phyloP scores from a whole-genome alignment of 2,113 vertebrate genomes.

The Cavia aperea region DNA sequence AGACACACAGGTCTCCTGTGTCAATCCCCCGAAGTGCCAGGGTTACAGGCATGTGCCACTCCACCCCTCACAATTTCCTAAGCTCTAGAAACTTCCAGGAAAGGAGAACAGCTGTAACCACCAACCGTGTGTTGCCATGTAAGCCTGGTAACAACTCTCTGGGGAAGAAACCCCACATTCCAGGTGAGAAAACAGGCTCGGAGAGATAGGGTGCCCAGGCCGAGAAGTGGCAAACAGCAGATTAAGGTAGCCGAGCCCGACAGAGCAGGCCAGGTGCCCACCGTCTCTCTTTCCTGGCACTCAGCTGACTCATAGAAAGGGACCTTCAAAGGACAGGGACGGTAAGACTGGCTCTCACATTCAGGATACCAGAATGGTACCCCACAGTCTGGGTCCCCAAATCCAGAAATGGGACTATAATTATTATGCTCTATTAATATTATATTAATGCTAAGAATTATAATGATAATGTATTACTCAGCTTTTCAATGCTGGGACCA shows the following conservation, averaged over 20 bases:
- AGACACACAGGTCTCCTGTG: neutral
- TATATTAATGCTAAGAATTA: neutral
- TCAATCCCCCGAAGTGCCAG: neutral
- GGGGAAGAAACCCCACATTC: neutral
- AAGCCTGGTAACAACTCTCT: too few species aligned
- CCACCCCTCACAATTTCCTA: neutral
- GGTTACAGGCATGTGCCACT: neutral
- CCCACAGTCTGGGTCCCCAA: neutral
- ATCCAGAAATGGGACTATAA: neutral
- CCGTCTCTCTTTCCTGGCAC: neutral
- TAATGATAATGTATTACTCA: neutral
- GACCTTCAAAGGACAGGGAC: neutral
- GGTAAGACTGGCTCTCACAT: neutral
- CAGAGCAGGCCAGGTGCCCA: fast-evolving
- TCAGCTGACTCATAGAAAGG: neutral
- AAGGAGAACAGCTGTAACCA: neutral
- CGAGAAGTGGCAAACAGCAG: neutral
- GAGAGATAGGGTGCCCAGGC: neutral
- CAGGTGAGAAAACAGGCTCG: neutral
- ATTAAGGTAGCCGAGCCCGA: too few species aligned
- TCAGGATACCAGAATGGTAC: neutral
- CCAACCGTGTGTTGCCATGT: neutral
- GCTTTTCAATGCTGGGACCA: neutral
- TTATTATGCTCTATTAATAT: neutral
- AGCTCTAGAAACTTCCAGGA: conserved; percentile 1